phyloP scores from a whole-genome alignment of 2,797 vertebrate species.

The Peromyscus melanophrys region DNA sequence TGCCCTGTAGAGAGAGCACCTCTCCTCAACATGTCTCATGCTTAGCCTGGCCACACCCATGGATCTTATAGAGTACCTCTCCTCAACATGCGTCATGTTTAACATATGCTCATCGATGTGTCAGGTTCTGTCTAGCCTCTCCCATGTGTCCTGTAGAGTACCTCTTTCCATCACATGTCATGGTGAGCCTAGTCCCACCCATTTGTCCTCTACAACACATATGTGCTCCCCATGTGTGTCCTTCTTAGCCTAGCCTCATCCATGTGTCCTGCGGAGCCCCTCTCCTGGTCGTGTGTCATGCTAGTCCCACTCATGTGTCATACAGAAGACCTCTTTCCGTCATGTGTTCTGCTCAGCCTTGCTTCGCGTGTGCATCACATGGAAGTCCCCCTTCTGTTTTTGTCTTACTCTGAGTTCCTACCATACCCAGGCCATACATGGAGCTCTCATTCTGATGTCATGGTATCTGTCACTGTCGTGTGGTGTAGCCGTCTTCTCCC shows the following conservation, averaged over 20 bases:
- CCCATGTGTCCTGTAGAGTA: not conserved
- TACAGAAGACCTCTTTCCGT: not conserved
- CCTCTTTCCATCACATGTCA: not conserved
- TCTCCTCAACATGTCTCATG: not conserved
- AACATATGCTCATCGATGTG: not conserved
- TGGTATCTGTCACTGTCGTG: not conserved
- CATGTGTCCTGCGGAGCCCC: not conserved
- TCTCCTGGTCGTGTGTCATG: not conserved
- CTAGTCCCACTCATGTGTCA: too few species aligned
- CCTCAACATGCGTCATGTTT: not conserved
- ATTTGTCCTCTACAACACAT: not conserved
- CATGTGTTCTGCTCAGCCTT: too few species aligned
- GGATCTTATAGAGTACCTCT: not conserved
- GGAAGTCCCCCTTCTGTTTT: too few species aligned
- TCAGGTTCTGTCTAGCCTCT: not conserved
- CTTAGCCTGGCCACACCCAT: not conserved
- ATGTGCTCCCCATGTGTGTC: too few species aligned
- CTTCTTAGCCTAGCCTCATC: too few species aligned
- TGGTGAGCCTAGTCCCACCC: not conserved
- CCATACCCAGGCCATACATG: not conserved
- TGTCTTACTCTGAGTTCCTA: not conserved
- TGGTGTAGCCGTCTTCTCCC: not conserved
- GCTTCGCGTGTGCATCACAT: fast-evolving
- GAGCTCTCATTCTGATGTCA: not conserved
- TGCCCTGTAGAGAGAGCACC: not conserved